phyloP scores from a whole-genome alignment of 2,888 invertebrate species.

The Octodonta nipae region DNA sequence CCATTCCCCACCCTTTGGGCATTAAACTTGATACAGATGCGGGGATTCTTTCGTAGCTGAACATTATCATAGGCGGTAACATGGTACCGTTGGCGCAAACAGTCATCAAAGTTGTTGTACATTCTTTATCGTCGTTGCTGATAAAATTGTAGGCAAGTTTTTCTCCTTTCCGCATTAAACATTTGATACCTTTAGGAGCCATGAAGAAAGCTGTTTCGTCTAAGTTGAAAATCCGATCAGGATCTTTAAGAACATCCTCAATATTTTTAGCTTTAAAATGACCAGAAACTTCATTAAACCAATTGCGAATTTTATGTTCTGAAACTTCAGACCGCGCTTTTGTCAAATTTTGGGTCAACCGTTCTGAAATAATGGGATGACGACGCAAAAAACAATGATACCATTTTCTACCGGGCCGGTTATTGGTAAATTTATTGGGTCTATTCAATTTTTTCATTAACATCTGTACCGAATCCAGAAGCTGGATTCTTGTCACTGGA shows the following conservation, averaged over 20 bases:
- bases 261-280: neutral
- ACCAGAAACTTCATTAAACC: neutral
- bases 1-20: slow-evolving; percentile 5
- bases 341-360: neutral
- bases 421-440: neutral
- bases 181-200: too few relatives aligned
- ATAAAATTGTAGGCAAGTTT: too few relatives aligned
- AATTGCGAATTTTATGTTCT: too few relatives aligned
- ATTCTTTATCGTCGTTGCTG: too few relatives aligned
- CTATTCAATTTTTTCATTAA: neutral
- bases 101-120: neutral
- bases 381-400: neutral
- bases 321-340: neutral
- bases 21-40: neutral
- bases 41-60: neutral
- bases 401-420: neutral
- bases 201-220: slow-evolving; percentile 1
- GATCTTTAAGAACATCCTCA: neutral
- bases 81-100: neutral
- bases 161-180: too few relatives aligned
- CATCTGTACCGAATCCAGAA: neutral
- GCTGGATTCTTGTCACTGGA: neutral
- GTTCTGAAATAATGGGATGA: neutral
- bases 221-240: neutral
- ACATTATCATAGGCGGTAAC: neutral